These are phyloP conservation scores for Calephelis virginiensis DNA, from an alignment of 1,140 invertebrate genomes.

Conservation along the genomic window DNA sequence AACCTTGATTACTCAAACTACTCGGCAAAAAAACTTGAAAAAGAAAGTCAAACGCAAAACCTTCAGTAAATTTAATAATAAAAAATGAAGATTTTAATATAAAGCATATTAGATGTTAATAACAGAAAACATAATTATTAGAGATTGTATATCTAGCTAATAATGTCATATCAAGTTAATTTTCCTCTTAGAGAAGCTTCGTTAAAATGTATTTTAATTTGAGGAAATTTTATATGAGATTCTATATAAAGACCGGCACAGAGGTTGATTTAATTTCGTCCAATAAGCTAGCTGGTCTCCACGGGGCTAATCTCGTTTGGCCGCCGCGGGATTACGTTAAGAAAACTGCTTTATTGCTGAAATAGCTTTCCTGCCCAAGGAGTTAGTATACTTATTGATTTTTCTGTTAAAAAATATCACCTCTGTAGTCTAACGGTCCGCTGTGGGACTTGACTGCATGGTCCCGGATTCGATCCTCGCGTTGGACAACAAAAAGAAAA, in stretches of 20 bases:
- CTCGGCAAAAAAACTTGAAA: too few species aligned
- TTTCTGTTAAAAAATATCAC: too few species aligned
- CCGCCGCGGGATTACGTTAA: conserved; percentile 22
- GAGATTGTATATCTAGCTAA: conserved; percentile 1
- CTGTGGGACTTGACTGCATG: too few species aligned
- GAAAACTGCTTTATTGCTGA: conserved; percentile 3
- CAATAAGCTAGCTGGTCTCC: conserved; percentile 21
- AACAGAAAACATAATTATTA: neutral
- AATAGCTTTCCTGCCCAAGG: too few species aligned
- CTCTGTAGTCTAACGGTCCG: too few species aligned
- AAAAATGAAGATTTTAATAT: neutral
- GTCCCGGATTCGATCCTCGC: too few species aligned
- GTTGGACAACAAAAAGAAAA: too few species aligned
- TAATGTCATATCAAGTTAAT: conserved; percentile 6
- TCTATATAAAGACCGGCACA: conserved; percentile 24
- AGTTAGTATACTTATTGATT: too few species aligned
- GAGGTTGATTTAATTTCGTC: conserved; percentile 27
- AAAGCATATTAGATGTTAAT: conserved; percentile 6
- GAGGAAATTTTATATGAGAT: conserved; percentile 25
- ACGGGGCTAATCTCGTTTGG: conserved; percentile 35
- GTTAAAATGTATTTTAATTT: conserved; percentile 24
- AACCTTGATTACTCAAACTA: too few species aligned
- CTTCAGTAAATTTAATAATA: too few species aligned
- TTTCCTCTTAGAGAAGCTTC: neutral
- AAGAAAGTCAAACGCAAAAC: too few species aligned